Evolutionary conservation across 1,140 invertebrate species (phyloP).

Genomic region (Aphis gossypii): DNA sequence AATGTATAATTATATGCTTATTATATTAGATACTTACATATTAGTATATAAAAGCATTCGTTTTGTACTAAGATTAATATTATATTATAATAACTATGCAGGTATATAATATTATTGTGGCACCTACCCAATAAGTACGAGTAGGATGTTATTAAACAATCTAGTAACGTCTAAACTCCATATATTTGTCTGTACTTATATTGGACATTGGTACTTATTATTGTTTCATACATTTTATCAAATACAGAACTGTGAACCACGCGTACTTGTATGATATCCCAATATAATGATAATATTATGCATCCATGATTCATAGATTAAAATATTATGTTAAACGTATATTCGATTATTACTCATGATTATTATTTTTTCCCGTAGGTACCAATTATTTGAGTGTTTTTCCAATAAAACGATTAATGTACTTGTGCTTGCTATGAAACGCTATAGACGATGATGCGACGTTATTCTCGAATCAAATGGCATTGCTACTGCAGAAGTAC

Average conservation of each 20-base stretch:
- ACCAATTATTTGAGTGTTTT: too few relatives aligned
- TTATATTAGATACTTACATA: neutral
- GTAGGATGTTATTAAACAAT: neutral
- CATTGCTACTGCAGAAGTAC: neutral
- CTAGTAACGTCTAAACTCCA: neutral
- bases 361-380: neutral
- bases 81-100: neutral
- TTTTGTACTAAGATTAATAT: neutral
- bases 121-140: neutral
- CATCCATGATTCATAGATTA: neutral
- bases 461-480: neutral
- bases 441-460: neutral
- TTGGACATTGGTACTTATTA: neutral
- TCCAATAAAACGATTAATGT: neutral
- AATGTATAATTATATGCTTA: neutral
- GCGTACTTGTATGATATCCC: conserved; percentile 7
- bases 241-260: neutral
- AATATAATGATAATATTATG: neutral
- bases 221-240: neutral
- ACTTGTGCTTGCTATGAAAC: neutral
- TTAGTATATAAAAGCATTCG: neutral
- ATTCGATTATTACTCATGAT: neutral
- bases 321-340: neutral
- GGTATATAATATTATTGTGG: neutral
- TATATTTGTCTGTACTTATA: neutral